Evolutionary conservation across 2,888 invertebrate genomes (phyloP).

Genomic region (Megalurothrips usitatus): DNA sequence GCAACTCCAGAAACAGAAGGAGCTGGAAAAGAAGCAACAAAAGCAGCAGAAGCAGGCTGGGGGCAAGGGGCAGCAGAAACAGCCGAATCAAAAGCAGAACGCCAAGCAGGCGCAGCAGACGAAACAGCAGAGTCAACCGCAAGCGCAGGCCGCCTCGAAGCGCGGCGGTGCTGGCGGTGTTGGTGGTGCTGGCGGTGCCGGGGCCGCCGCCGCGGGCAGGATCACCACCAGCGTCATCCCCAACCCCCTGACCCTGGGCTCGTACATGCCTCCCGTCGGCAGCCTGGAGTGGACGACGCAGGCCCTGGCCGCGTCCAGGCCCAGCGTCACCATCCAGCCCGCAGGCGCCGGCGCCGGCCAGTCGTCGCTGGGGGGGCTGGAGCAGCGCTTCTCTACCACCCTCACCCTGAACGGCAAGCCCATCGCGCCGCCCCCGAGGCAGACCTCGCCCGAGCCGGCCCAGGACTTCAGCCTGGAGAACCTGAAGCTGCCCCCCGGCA

Average conservation of each 20-base stretch:
- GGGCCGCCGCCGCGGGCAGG: background rate
- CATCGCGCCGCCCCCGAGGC: conserved; percentile 34
- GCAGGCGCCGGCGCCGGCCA: background rate
- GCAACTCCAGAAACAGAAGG: conserved; percentile 23
- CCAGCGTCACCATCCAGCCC: background rate
- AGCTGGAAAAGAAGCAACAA: conserved; percentile 34
- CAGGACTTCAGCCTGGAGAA: conserved; percentile 51
- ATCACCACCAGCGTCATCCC: background rate
- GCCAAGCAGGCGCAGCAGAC: conserved; percentile 33
- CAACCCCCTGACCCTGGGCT: conserved; percentile 5
- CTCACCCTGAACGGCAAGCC: conserved; percentile 20
- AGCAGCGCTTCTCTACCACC: background rate
- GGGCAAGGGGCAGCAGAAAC: conserved; percentile 28
- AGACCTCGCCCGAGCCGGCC: conserved; percentile 40
- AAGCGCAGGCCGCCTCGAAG: conserved; percentile 36
- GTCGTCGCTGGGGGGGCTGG: background rate
- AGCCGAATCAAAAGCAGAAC: conserved; percentile 32
- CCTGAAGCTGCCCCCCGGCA: conserved; percentile 69
- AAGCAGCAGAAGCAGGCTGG: conserved; percentile 30
- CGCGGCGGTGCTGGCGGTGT: conserved; percentile 19
- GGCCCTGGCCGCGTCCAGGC: background rate
- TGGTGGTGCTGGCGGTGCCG: background rate
- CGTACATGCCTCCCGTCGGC: background rate
- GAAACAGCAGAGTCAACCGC: conserved; percentile 31
- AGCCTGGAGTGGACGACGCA: background rate